Evolutionary conservation across 2,113 vertebrate genomes (phyloP).

Genomic region (Orientallactaga bullata): DNA sequence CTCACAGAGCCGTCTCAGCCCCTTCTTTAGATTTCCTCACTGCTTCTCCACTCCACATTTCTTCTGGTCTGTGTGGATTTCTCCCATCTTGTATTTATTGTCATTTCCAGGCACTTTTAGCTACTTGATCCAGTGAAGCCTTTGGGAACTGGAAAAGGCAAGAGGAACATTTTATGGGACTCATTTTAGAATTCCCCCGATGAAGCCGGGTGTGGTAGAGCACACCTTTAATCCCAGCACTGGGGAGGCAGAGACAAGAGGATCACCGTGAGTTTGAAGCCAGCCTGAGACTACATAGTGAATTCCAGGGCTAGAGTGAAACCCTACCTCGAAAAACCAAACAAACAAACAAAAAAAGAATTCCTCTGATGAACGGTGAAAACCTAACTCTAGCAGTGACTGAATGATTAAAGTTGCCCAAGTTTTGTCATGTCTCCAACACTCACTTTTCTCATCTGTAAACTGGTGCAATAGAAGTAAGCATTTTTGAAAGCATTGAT

Average conservation of each 20-base stretch:
- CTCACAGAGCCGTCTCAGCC: too few species aligned
- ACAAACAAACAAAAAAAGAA: too few species aligned
- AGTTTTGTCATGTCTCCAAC: background rate
- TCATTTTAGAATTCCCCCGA: background rate
- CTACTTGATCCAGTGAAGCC: background rate
- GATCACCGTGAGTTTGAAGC: too few species aligned
- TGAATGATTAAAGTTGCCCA: background rate
- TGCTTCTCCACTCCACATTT: background rate
- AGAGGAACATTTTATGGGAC: background rate
- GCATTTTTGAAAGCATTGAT: background rate
- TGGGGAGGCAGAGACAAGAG: too few species aligned
- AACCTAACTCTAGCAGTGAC: background rate
- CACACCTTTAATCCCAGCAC: too few species aligned
- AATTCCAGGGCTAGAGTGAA: too few species aligned
- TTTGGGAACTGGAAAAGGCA: background rate
- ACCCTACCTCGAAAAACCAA: too few species aligned
- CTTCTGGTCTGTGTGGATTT: background rate
- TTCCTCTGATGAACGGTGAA: background rate
- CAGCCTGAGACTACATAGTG: too few species aligned
- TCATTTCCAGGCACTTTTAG: background rate
- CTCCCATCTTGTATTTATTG: too few species aligned
- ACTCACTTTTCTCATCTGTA: slow-evolving; percentile 20
- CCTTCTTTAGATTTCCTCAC: too few species aligned
- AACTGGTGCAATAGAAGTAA: background rate
- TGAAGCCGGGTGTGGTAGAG: too few species aligned